Evolutionary conservation across 2,797 vertebrate species (phyloP), one percentile per base, ranked within the genome.

Genomic region (Gymnothorax javanicus): DNA sequence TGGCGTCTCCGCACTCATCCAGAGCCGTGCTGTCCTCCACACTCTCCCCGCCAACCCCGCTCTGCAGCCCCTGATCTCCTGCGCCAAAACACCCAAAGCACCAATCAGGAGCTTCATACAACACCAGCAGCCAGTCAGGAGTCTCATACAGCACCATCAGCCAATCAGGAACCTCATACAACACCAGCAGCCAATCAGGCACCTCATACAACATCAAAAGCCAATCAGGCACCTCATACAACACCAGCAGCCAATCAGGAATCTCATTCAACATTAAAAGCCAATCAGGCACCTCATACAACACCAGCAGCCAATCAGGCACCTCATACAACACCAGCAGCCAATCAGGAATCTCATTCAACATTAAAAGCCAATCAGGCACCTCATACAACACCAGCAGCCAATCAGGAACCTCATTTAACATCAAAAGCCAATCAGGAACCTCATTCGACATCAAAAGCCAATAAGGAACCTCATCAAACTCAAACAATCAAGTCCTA

Each of bases 1-100:
- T 97, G 69, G 96, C 95, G 11, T 97, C 96, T 4, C 95, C 94
- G 3, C 97, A 97, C 62, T 98, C 97, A 84, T 98, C 97, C 92
- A 98, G 92, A 0, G 94, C 91, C 0, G 96, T 79, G 77, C 94
- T 91, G 54, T 98, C 98, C 4, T 98, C 98, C 86, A 97, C 94
- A 87, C 96, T 91, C 3, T 97, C 97, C 33, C 96, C 97, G 0
- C 94, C 94, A 15, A 94, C 88, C 2, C 94, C 87, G 0, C 96
- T 91, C 13, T 96, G 97, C 71, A 97, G 89, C 3, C 87, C 71
- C 87, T 94, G 94, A 0, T 96, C 95, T 82, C 93, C 95, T 96
- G 87, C n/a, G 50, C 87, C 15, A 54, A 71, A 11, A 6, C 13
- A 23, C 1, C 69, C 13, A 50, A 54, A 82, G 33, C 33, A 43